phyloP scores from a whole-genome alignment of 2,797 vertebrate genomes.

The Brotula barbata region DNA sequence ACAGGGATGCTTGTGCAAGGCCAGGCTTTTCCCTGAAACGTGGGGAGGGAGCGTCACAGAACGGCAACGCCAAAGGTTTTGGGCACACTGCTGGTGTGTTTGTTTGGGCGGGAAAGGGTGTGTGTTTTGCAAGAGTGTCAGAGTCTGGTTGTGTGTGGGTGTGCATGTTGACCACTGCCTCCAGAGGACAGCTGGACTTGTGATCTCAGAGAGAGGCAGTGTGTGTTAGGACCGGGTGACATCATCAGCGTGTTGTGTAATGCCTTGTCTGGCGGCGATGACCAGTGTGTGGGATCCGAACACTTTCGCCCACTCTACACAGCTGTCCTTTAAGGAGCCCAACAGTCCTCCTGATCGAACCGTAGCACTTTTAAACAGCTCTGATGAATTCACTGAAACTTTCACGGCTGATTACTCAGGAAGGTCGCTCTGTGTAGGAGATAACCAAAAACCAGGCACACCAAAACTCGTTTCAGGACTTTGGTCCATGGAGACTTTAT shows the following conservation, averaged over 20 bases:
- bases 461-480: slow-evolving; percentile 40
- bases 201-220: slow-evolving; percentile 50
- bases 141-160: slow-evolving; percentile 36
- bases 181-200: slow-evolving; percentile 60
- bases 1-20: slow-evolving; percentile 71
- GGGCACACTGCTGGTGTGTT: slow-evolving; percentile 66
- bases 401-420: neutral
- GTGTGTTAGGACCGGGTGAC: slow-evolving; percentile 51
- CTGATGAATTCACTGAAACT: slow-evolving; percentile 12
- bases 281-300: slow-evolving; percentile 39
- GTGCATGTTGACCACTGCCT: slow-evolving; percentile 34
- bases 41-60: too few relatives aligned
- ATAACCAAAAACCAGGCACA: slow-evolving; percentile 26
- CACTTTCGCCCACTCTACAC: slow-evolving; percentile 34
- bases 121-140: slow-evolving; percentile 50
- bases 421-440: neutral
- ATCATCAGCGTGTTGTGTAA: slow-evolving; percentile 54
- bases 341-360: slow-evolving; percentile 13
- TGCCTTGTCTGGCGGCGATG: slow-evolving; percentile 34
- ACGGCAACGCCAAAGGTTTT: slow-evolving; percentile 50
- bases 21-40: slow-evolving; percentile 64
- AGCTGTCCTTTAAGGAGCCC: slow-evolving; percentile 41
- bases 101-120: slow-evolving; percentile 42
- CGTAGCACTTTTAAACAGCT: slow-evolving; percentile 6
- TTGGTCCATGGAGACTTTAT: slow-evolving; percentile 39